Conservation (phyloP, 2,113 vertebrate genomes). For the Odocoileus virginianus region DNA sequence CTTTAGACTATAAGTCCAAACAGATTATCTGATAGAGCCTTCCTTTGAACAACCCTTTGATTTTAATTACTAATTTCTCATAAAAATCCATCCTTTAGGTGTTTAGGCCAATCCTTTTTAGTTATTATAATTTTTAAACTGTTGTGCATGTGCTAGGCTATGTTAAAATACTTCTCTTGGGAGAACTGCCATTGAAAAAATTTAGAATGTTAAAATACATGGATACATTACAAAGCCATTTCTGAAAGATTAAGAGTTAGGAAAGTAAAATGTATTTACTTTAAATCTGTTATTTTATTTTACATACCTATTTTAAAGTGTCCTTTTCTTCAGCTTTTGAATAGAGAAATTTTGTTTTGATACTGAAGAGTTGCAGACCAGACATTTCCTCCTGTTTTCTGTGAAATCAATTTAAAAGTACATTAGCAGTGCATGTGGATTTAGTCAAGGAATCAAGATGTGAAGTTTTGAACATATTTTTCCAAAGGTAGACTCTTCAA, state of each 20-base stretch:
- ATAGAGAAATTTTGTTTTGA: constrained; percentile 70
- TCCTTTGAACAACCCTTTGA: constrained; percentile 48
- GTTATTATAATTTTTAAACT: constrained; percentile 40
- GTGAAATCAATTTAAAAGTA: constrained; percentile 79
- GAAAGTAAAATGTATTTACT: constrained; percentile 72
- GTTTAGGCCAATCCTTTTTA: constrained; percentile 20
- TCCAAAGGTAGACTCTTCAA: constrained; percentile 82
- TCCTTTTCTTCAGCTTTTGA: constrained; percentile 49
- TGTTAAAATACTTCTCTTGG: constrained; percentile 55
- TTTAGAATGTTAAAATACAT: constrained; percentile 40
- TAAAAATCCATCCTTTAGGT: constrained; percentile 34
- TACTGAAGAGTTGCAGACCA: constrained; percentile 64
- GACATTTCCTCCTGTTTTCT: constrained; percentile 63
- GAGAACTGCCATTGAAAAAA: constrained; percentile 70
- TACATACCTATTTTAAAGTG: constrained; percentile 51
- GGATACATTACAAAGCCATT: constrained; percentile 60
- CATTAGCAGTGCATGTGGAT: constrained; percentile 75
- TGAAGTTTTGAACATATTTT: constrained; percentile 82
- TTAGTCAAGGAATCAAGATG: constrained; percentile 81
- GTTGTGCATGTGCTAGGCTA: not conserved
- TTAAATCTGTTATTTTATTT: constrained; percentile 71
- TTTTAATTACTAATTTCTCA: constrained; percentile 52
- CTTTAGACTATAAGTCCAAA: constrained; percentile 29
- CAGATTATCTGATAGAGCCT: constrained; percentile 13
- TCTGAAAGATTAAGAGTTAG: constrained; percentile 59